Conservation (phyloP, 2,797 vertebrate genomes). For the Vipera latastei region DNA sequence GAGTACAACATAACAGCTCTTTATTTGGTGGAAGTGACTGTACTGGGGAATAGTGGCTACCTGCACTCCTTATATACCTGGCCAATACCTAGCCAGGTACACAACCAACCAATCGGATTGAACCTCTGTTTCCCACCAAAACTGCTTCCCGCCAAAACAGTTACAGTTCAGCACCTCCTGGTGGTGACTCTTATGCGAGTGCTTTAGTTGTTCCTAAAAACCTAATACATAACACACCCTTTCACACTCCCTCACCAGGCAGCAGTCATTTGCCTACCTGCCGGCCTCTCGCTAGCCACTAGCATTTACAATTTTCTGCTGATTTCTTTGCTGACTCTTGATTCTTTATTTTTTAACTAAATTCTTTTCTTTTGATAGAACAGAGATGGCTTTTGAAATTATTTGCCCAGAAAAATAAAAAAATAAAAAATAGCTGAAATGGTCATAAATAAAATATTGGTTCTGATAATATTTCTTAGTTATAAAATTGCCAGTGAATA, state of each 20-base stretch:
- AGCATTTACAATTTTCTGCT: background rate
- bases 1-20: no score
- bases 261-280: background rate
- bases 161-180: no score
- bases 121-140: no score
- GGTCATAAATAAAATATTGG: background rate
- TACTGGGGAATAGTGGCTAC: no score
- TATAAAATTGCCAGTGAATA: background rate
- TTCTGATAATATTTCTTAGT: background rate
- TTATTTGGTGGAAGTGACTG: no score
- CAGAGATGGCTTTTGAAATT: background rate
- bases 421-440: background rate
- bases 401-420: background rate
- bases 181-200: no score
- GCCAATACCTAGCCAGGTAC: no score
- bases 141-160: no score
- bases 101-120: no score
- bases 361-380: background rate
- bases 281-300: background rate
- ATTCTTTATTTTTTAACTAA: background rate
- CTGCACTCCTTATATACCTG: no score
- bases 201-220: no score
- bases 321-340: background rate
- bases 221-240: no score
- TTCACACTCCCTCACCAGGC: background rate